These are phyloP conservation scores for Chaetoderma sp. DNA, from an alignment of 2,888 invertebrate species.

Conservation along the genomic window DNA sequence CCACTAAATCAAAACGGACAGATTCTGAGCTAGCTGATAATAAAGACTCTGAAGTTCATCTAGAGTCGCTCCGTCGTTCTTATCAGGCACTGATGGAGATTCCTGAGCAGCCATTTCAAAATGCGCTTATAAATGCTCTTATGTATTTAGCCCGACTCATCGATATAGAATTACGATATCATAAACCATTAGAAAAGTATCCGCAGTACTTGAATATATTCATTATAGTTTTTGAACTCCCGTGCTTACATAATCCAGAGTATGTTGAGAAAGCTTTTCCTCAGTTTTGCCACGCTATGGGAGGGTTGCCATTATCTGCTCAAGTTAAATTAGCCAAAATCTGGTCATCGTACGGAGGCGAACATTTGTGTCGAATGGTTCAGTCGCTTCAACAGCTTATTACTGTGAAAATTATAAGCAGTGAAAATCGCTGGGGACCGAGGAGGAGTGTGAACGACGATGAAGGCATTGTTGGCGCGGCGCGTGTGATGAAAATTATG, in stretches of 20 bases:
- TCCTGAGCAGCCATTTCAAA: constrained; percentile 72
- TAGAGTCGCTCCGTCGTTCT: constrained; percentile 77
- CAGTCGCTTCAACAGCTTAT: constrained; percentile 83
- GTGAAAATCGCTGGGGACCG: constrained; percentile 74
- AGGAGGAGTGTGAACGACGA: constrained; percentile 85
- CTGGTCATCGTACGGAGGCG: constrained; percentile 76
- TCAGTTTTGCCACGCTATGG: constrained; percentile 78
- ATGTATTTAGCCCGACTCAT: constrained; percentile 80
- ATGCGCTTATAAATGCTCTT: constrained; percentile 81
- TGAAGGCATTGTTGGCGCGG: constrained; percentile 84
- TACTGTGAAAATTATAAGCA: constrained; percentile 78
- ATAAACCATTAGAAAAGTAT: constrained; percentile 68
- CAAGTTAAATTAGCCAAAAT: constrained; percentile 85
- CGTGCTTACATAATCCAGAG: constrained; percentile 75
- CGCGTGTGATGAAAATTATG: constrained; percentile 84
- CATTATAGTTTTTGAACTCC: constrained; percentile 84
- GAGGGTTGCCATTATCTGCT: constrained; percentile 79
- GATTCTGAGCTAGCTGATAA: not conserved
- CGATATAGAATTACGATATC: constrained; percentile 78
- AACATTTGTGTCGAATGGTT: constrained; percentile 50
- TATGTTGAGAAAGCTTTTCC: constrained; percentile 87
- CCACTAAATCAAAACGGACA: no score
- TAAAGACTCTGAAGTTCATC: constrained; percentile 48
- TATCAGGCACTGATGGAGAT: constrained; percentile 74
- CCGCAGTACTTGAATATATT: constrained; percentile 75